Base-by-base conservation (phyloP, 1,140 invertebrate species). In the Plectus sambesii region DNA sequence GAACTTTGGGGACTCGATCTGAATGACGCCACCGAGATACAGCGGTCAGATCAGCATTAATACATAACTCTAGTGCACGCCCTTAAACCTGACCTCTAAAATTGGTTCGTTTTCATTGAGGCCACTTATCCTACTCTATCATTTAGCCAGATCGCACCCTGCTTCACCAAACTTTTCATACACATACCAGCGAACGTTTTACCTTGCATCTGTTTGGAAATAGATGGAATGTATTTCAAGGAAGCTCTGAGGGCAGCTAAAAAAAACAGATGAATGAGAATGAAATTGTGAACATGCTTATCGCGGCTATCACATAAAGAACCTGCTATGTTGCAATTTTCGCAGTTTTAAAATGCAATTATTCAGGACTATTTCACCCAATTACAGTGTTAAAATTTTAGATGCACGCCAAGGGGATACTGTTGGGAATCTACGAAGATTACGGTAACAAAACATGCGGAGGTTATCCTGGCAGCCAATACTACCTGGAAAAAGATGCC, bases 371-470 rank as follows among this genome's bases (percentile, higher is more conserved):
- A 33, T 47, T 1, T 1, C 33, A 2, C 9, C 22, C 23, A 48
- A 27, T 44, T 17, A 44, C 23, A 1, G 1, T 46, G 41, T 20
- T 5, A 19, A 2, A 12, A 2, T 17, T 60, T 51, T n/a, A 93
- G 88, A 77, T 96, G 56, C 90, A 97, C 74, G 78, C 80, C 5
- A 85, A 83, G 73, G 87, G 86, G 37, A 72, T 97, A 2, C 94
- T 93, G 71, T 87, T 97, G 66, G 92, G 90, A 17, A 92, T 96
- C 51, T 97, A 97, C 69, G 87, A 92, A 70, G 89, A 96, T 69
- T 93, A 83, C 73, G 92, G 92, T 2, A 88, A 83, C 57, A 82
- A 82, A 63, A 97, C 92, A 0, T 97, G 92, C 66, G 76, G 58
- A n/a, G 88, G 88, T 5, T 97, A 90, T 71, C 90, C 90, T 12